Evolutionary conservation across 2,113 vertebrate species (phyloP), one percentile per base, ranked within the genome.

Genomic region (Climacteris rufus): DNA sequence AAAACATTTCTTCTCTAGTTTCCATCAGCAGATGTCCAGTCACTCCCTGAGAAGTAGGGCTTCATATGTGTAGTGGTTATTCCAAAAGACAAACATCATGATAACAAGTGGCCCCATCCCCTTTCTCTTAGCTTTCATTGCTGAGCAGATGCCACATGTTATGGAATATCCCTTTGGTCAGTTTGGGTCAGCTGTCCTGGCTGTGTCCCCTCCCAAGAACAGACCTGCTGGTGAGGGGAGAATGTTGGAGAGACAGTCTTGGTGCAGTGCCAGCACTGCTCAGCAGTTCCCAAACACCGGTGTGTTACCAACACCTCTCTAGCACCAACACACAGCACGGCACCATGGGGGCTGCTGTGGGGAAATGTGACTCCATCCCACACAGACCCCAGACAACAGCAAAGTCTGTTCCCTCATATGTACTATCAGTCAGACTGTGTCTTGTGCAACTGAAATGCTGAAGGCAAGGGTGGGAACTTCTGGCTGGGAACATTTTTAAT

Each of bases 361-460:
- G 28, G 15, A 60, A 35, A n/a, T 28, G 44, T 5, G 20, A 61
- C 31, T 35, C 39, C 76, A 4, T 31, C 28, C 13, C 40, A 56
- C 33, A 17, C 71, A 33, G 33, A 30, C 11, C 22, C 33, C 39
- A 7, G 2, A 18, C 13, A 5, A 2, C 2, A 7, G 14, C 3
- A 10, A 61, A 42, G 23, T 25, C 42, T 59, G 18, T 8, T 28
- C 16, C 4, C 20, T 56, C 3, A 0, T 1, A 2, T 0, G 4
- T 4, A 1, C 25, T 18, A 24, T 17, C 63, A 20, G 16, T 49
- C 80, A 44, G 39, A 19, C 56, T 13, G n/a, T 1, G 0, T 4
- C 82, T 54, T 37, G 28, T 12, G 40, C 25, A 21, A 5, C n/a
- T 11, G 22, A 69, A 56, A 69, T 10, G 7, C 37, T 49, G 22